phyloP scores from a whole-genome alignment of 2,113 vertebrate species.

The Notothenia rossii region DNA sequence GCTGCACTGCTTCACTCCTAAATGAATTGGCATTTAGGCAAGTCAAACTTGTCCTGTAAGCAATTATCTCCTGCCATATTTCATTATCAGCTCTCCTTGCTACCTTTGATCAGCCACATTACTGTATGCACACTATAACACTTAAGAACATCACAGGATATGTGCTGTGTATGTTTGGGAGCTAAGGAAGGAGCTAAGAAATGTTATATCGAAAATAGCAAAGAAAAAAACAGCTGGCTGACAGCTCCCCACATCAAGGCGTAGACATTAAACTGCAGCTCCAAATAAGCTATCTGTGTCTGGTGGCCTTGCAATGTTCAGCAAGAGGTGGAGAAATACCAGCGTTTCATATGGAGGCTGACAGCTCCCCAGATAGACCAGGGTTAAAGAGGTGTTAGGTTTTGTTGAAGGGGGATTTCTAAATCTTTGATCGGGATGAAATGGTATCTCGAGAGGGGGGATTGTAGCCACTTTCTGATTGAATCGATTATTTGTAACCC shows the following conservation, averaged over 20 bases:
- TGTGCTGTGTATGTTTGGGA: constrained; percentile 17
- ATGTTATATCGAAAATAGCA: constrained; percentile 22
- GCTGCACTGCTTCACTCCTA: constrained; percentile 1
- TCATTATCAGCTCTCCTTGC: constrained; percentile 17
- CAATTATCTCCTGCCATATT: constrained; percentile 28
- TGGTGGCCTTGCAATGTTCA: constrained; percentile 38
- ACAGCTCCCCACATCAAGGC: constrained; percentile 65
- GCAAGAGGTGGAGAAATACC: constrained; percentile 8
- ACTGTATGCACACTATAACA: constrained; percentile 11
- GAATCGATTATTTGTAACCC: constrained; percentile 36
- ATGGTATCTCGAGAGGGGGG: constrained; percentile 17
- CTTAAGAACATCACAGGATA: constrained; percentile 30
- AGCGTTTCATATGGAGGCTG: constrained; percentile 6
- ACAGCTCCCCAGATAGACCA: constrained; percentile 37
- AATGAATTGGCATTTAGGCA: constrained; percentile 25
- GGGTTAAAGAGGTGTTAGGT: constrained; percentile 30
- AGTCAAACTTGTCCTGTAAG: constrained; percentile 19
- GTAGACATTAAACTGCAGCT: constrained; percentile 42
- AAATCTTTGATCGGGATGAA: constrained; percentile 54
- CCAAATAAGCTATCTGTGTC: constrained; percentile 47
- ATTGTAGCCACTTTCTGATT: constrained; percentile 16
- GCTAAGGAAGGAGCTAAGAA: constrained; percentile 10
- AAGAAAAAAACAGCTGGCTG: constrained; percentile 57
- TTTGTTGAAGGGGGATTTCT: neutral
- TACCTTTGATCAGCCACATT: constrained; percentile 44